Percentiles rank a stretch among this genome's conserved stretches.
Evolutionary conservation across 2,113 vertebrate genomes (phyloP).

Genomic region (Mustela lutreola): DNA sequence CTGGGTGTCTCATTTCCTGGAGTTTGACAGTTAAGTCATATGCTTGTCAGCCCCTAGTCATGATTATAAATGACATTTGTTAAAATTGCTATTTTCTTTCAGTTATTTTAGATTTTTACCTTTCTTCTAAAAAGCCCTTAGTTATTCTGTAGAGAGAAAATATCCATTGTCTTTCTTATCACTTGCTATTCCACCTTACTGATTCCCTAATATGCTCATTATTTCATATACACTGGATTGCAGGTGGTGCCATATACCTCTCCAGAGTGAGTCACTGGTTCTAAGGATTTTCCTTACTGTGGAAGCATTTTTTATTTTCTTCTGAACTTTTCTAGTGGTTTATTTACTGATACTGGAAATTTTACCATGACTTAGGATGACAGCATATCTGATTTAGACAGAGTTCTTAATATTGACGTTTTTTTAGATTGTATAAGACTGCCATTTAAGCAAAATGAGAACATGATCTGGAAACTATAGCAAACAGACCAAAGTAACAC

Average conservation of each 20-base stretch:
- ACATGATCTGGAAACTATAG: background rate
- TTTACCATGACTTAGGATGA: background rate
- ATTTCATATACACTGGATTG: background rate
- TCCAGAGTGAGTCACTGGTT: background rate
- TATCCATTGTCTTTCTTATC: background rate
- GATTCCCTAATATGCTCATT: background rate
- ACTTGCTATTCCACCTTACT: background rate
- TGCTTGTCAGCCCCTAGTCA: background rate
- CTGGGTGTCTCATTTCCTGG: background rate
- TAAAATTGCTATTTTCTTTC: background rate
- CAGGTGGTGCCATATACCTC: background rate
- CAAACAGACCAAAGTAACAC: background rate
- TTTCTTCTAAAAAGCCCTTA: background rate
- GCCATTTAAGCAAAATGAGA: slow-evolving; percentile 15
- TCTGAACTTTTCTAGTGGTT: background rate
- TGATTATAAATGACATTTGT: background rate
- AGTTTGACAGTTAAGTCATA: background rate
- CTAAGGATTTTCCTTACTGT: slow-evolving; percentile 14
- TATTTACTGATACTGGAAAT: background rate
- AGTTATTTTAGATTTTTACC: background rate
- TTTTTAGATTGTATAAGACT: background rate
- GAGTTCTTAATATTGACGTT: background rate
- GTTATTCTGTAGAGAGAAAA: background rate
- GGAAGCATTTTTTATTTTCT: background rate
- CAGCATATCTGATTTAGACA: background rate